Conservation (phyloP, 1,140 invertebrate genomes). For the Bombus vancouverensis region DNA sequence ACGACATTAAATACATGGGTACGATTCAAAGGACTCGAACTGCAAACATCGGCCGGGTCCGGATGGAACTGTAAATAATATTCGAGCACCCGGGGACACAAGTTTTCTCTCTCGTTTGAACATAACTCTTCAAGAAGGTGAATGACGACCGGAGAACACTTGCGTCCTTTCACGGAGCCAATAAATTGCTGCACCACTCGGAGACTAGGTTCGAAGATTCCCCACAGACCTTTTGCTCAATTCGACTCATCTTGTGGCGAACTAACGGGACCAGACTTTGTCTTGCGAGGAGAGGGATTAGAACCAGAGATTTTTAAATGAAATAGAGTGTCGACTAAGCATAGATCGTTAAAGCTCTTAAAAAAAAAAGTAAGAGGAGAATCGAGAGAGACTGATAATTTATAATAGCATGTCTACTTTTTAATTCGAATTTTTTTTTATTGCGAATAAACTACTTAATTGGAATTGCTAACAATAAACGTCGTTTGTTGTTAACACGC, state of each 20-base stretch:
- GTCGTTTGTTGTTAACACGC: no score
- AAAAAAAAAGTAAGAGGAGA: no score
- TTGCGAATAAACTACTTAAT: background rate
- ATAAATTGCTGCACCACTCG: slow-evolving; percentile 53
- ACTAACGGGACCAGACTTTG: slow-evolving; percentile 30
- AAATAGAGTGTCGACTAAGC: no score
- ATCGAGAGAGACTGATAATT: no score
- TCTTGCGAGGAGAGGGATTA: slow-evolving; percentile 5
- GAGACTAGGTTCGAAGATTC: slow-evolving; percentile 53
- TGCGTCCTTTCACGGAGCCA: slow-evolving; percentile 45
- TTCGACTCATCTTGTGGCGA: slow-evolving; percentile 10
- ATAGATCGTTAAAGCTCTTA: no score
- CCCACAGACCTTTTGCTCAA: slow-evolving; percentile 28
- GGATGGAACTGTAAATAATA: slow-evolving; percentile 43
- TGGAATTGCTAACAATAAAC: no score
- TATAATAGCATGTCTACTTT: no score
- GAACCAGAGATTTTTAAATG: background rate
- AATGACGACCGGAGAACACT: slow-evolving; percentile 5
- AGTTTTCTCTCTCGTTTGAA: slow-evolving; percentile 31
- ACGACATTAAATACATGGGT: slow-evolving; percentile 41
- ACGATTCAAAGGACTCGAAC: slow-evolving; percentile 19
- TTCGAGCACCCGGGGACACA: background rate
- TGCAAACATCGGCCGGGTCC: background rate
- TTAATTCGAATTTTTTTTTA: background rate
- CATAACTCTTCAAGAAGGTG: slow-evolving; percentile 10